These are phyloP conservation scores for Oscheius sp. DNA, from an alignment of 2,888 invertebrate species.

Conservation along the genomic window DNA sequence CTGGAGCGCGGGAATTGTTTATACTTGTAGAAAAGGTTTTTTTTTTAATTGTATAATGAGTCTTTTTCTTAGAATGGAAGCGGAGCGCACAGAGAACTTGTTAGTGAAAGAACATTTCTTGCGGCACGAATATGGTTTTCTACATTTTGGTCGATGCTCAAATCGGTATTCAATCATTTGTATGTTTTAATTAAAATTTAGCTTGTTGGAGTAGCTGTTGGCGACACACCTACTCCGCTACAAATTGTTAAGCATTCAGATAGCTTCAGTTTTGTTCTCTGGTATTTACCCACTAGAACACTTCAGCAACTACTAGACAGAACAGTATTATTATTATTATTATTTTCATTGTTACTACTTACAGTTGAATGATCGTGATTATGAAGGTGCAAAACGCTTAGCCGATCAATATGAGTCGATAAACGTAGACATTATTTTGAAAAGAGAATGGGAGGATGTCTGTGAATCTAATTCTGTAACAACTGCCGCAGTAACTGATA, in stretches of 20 bases:
- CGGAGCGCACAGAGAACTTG: slow-evolving; percentile 40
- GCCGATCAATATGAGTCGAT: slow-evolving; percentile 40
- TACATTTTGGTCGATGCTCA: slow-evolving; percentile 49
- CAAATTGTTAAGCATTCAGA: slow-evolving; percentile 53
- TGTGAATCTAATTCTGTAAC: slow-evolving; percentile 37
- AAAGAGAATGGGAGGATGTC: slow-evolving; percentile 54
- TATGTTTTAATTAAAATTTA: neutral
- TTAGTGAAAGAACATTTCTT: slow-evolving; percentile 43
- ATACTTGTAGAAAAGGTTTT: slow-evolving; percentile 39
- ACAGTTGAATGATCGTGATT: slow-evolving; percentile 47
- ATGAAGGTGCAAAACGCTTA: slow-evolving; percentile 40
- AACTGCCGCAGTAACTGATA: slow-evolving; percentile 39
- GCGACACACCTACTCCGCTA: slow-evolving; percentile 52
- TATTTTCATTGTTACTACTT: neutral
- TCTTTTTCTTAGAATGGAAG: slow-evolving; percentile 32
- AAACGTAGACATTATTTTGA: slow-evolving; percentile 46
- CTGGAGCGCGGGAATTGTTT: slow-evolving; percentile 46
- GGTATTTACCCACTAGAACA: slow-evolving; percentile 50
- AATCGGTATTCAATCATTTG: slow-evolving; percentile 26
- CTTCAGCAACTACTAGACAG: slow-evolving; percentile 51
- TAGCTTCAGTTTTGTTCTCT: slow-evolving; percentile 43
- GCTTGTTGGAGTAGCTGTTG: slow-evolving; percentile 56
- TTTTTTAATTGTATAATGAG: neutral
- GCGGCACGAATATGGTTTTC: slow-evolving; percentile 46
- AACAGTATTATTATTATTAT: slow-evolving; percentile 37